These are phyloP conservation scores for Clepsis dumicolana DNA, from an alignment of 2,888 invertebrate genomes.

Conservation along the genomic window DNA sequence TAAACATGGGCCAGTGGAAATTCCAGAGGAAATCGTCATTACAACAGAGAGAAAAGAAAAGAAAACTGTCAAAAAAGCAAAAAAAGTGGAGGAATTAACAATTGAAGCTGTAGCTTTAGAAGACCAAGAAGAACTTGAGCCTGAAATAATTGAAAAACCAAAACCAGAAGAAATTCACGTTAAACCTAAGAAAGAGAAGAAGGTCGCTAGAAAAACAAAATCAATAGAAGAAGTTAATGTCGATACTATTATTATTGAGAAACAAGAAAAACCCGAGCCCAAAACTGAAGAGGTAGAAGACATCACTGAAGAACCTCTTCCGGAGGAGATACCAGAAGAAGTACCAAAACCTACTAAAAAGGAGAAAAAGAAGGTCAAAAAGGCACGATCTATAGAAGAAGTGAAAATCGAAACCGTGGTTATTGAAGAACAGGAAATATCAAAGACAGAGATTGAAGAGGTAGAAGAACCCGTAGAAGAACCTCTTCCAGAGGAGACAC, in stretches of 20 bases:
- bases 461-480: not conserved
- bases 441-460: not conserved
- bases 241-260: constrained; percentile 57
- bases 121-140: constrained; percentile 52
- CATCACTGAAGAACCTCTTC: constrained; percentile 1
- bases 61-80: constrained; percentile 36
- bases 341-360: not conserved
- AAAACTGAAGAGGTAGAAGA: constrained; percentile 3
- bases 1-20: constrained; percentile 12
- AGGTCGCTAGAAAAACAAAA: constrained; percentile 53
- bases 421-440: constrained; percentile 57
- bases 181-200: constrained; percentile 16
- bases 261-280: constrained; percentile 44
- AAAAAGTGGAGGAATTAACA: constrained; percentile 46
- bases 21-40: constrained; percentile 34
- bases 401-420: constrained; percentile 48
- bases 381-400: constrained; percentile 9
- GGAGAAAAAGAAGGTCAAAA: constrained; percentile 12
- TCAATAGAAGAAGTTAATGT: constrained; percentile 59
- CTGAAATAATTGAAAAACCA: constrained; percentile 45
- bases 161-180: not conserved
- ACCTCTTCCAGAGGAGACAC: constrained; percentile 1
- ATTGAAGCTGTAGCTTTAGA: constrained; percentile 60
- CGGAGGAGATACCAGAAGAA: constrained; percentile 9
- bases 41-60: constrained; percentile 63